These are phyloP conservation scores for Spea multiplicata DNA, from an alignment of 2,113 vertebrate species.

Conservation along the genomic window DNA sequence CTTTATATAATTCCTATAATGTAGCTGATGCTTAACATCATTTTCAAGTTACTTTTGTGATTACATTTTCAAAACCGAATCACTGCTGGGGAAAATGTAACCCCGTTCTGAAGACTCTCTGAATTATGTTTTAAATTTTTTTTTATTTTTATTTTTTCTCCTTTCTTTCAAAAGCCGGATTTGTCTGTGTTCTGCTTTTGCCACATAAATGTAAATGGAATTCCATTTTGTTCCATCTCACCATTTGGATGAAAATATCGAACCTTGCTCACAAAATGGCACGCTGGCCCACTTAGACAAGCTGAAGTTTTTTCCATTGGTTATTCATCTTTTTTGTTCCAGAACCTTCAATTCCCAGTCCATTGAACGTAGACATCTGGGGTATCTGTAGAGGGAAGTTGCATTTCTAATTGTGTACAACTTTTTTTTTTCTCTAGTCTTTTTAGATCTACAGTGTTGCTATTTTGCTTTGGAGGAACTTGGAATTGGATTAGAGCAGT, in stretches of 20 bases:
- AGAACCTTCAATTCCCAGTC: conserved; percentile 24
- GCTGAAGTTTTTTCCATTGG: neutral
- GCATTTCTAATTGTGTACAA: conserved; percentile 44
- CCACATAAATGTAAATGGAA: neutral
- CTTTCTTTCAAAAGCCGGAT: neutral
- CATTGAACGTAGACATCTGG: conserved; percentile 26
- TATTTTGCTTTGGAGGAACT: conserved; percentile 46
- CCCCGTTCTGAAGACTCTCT: neutral
- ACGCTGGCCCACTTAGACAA: neutral
- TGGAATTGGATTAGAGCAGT: conserved; percentile 48
- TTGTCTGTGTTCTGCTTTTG: neutral
- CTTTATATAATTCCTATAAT: too few relatives aligned
- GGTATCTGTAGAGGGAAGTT: conserved; percentile 25
- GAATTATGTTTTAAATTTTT: too few relatives aligned
- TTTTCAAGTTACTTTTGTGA: too few relatives aligned
- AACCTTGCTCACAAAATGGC: neutral
- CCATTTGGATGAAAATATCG: neutral
- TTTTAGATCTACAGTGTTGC: conserved; percentile 48
- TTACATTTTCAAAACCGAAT: too few relatives aligned
- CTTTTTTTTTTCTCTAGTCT: conserved; percentile 48
- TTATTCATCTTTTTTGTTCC: neutral
- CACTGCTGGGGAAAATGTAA: neutral
- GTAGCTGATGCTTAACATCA: too few relatives aligned
- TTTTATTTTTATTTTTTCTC: too few relatives aligned
- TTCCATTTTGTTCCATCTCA: neutral